A percentile compares a stretch with the other conserved stretches of the same genome.
Conservation (phyloP, 1,140 invertebrate genomes). For the Trichogramma pretiosum region DNA sequence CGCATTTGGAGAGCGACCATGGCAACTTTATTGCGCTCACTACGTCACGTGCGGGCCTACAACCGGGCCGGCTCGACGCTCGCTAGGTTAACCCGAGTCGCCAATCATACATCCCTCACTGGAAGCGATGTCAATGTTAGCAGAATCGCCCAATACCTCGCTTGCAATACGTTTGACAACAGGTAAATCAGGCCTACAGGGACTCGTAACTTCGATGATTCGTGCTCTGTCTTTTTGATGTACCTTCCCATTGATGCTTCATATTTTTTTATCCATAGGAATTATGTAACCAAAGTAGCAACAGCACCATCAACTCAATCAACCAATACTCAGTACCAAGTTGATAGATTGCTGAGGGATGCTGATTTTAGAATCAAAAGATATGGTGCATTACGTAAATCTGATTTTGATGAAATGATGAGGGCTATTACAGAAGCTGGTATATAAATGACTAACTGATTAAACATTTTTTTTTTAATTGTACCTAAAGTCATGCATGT, state of each 20-base stretch:
- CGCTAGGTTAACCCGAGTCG: background rate
- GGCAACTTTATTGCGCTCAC: slow-evolving; percentile 1
- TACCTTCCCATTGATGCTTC: background rate
- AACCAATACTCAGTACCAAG: background rate
- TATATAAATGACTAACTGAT: background rate
- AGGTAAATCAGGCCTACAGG: no score
- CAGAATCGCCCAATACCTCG: background rate
- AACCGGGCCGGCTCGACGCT: background rate
- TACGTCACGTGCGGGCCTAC: background rate
- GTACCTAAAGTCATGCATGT: background rate
- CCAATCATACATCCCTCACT: background rate
- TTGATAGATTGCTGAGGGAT: background rate
- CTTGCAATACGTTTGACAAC: no score
- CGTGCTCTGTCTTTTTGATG: background rate
- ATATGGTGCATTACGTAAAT: background rate
- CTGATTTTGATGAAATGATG: background rate
- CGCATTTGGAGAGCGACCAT: no score
- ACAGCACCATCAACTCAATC: background rate
- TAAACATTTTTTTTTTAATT: background rate
- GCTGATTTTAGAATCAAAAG: background rate
- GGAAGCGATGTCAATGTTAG: background rate
- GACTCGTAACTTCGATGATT: background rate
- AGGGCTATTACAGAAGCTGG: background rate
- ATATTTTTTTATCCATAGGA: background rate
- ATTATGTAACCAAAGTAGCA: slow-evolving; percentile 7